phyloP scores from a whole-genome alignment of 2,888 invertebrate genomes.

The Ormia ochracea region DNA sequence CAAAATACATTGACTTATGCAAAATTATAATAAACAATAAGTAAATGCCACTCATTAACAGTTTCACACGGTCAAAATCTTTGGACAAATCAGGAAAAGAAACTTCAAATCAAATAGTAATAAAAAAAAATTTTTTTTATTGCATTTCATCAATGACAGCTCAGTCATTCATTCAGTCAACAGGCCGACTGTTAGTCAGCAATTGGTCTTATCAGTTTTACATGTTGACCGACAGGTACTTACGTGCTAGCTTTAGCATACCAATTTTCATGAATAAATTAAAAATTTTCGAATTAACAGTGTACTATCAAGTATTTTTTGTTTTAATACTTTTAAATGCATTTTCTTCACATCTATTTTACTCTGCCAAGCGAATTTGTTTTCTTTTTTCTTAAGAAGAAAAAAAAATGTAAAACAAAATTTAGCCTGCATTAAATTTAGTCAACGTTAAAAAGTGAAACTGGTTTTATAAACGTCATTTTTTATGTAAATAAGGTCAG shows the following conservation, averaged over 20 bases:
- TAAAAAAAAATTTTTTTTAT: slow-evolving; percentile 3
- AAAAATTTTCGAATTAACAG: background rate
- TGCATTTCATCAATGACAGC: slow-evolving; percentile 40
- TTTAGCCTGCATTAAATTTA: slow-evolving; percentile 34
- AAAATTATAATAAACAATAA: slow-evolving; percentile 33
- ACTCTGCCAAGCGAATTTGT: background rate
- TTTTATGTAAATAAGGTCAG: slow-evolving; percentile 47
- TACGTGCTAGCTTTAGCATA: slow-evolving; percentile 1
- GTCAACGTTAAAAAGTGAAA: slow-evolving; percentile 31
- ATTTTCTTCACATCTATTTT: slow-evolving; percentile 5
- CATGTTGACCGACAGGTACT: slow-evolving; percentile 23
- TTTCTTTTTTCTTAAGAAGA: background rate
- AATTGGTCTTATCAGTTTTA: slow-evolving; percentile 1
- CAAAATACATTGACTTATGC: slow-evolving; percentile 30
- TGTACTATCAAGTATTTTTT: slow-evolving; percentile 2
- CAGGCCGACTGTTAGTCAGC: background rate
- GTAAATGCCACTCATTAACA: slow-evolving; percentile 11
- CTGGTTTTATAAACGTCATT: slow-evolving; percentile 25
- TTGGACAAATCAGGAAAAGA: slow-evolving; percentile 20
- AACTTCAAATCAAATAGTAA: background rate
- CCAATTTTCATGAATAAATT: slow-evolving; percentile 3
- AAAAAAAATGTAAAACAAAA: slow-evolving; percentile 18
- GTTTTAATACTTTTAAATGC: slow-evolving; percentile 15
- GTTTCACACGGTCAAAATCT: slow-evolving; percentile 35
- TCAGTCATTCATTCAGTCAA: background rate